Evolutionary conservation across 2,888 invertebrate species (phyloP).

Genomic region (Drosophila kuntzei): DNA sequence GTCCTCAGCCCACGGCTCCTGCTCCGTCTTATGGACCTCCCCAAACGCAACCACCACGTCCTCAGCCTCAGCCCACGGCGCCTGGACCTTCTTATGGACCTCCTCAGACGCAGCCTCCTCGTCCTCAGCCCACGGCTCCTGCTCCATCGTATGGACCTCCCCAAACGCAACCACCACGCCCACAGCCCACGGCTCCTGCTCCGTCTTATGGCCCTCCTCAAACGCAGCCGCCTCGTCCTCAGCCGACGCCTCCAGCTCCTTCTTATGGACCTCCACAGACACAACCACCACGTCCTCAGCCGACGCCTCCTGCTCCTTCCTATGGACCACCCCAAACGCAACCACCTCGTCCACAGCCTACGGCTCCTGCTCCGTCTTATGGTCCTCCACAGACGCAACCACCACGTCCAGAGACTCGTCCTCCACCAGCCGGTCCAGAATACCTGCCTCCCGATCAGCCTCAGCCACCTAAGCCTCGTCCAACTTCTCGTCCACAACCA

Average conservation of each 20-base stretch:
- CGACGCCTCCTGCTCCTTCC: conserved; percentile 37
- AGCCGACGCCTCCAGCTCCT: conserved; percentile 46
- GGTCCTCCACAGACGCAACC: conserved; percentile 60
- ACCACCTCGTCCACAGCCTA: conserved; percentile 42
- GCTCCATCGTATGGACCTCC: conserved; percentile 56
- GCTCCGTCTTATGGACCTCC: conserved; percentile 51
- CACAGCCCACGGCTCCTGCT: conserved; percentile 48
- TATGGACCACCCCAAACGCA: conserved; percentile 56
- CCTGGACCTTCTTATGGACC: conserved; percentile 50
- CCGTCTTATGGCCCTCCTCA: conserved; percentile 58
- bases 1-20: conserved; percentile 42
- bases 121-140: conserved; percentile 50
- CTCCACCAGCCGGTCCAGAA: conserved; percentile 62
- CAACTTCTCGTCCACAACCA: conserved; percentile 40
- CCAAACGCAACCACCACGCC: conserved; percentile 64
- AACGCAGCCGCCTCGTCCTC: conserved; percentile 62
- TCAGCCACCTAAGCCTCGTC: conserved; percentile 58
- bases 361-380: conserved; percentile 42
- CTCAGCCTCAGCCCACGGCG: conserved; percentile 37
- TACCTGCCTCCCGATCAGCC: conserved; percentile 60
- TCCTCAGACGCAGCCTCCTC: conserved; percentile 58
- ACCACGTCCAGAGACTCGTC: conserved; percentile 36
- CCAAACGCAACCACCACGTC: conserved; percentile 56
- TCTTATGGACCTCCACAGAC: conserved; percentile 59
- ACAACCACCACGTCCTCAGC: conserved; percentile 54